Percentiles rank a stretch among this genome's conserved stretches.
These are phyloP conservation scores for Forbesichthys papilliferus DNA, from an alignment of 2,113 vertebrate genomes.

Conservation along the genomic window DNA sequence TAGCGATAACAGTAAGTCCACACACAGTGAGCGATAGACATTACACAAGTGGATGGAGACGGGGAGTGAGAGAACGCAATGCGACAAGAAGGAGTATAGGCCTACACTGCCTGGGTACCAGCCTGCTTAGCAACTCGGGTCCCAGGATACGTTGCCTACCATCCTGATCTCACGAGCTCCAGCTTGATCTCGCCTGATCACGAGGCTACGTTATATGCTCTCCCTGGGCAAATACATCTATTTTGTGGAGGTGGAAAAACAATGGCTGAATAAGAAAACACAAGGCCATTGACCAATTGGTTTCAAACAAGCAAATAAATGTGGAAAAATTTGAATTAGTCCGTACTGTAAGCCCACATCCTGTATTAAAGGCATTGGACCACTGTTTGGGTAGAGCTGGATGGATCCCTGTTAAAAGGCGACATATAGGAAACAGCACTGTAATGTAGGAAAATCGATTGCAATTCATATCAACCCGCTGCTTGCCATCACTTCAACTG, in stretches of 20 bases:
- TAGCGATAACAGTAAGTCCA: conserved; percentile 50
- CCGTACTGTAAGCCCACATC: conserved; percentile 32
- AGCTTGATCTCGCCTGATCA: too few relatives aligned
- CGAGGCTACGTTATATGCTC: too few relatives aligned
- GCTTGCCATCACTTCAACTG: conserved; percentile 25
- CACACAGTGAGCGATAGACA: conserved; percentile 35
- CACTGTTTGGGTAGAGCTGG: conserved; percentile 4
- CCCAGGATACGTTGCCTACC: too few relatives aligned
- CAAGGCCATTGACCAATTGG: conserved; percentile 2
- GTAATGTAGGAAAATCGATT: conserved; percentile 2
- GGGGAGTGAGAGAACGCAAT: neutral
- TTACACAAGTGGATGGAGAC: conserved; percentile 23
- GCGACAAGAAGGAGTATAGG: neutral
- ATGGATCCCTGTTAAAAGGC: conserved; percentile 15
- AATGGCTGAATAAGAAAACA: neutral
- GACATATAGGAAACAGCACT: conserved; percentile 11
- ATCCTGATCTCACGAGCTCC: too few relatives aligned
- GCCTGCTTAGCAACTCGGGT: too few relatives aligned
- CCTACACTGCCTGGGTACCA: too few relatives aligned
- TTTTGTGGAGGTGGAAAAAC: neutral
- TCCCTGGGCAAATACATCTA: neutral
- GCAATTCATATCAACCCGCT: conserved; percentile 9
- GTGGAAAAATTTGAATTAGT: conserved; percentile 51
- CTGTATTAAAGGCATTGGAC: conserved; percentile 37
- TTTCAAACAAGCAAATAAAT: conserved; percentile 42